Conservation (phyloP, 2,888 invertebrate genomes). For the Neoascia interrupta region DNA sequence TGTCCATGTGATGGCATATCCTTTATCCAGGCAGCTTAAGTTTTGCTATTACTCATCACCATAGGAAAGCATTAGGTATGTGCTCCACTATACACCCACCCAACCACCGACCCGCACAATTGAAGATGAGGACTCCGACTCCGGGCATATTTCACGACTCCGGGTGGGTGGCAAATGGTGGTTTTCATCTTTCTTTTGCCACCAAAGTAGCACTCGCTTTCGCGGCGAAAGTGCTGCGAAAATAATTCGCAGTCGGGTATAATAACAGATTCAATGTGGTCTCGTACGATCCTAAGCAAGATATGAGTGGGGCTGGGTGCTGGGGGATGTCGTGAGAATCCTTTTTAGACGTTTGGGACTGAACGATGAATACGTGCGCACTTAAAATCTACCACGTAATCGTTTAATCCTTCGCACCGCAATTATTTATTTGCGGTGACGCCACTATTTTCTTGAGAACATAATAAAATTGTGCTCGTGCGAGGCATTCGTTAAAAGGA, state of each 20-base stretch:
- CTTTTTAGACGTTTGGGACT: slow-evolving; percentile 35
- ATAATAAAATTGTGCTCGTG: background rate
- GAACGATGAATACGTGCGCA: slow-evolving; percentile 56
- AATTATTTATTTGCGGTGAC: slow-evolving; percentile 51
- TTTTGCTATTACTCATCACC: slow-evolving; percentile 60
- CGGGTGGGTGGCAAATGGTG: background rate
- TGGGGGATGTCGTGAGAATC: slow-evolving; percentile 36
- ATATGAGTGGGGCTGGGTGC: slow-evolving; percentile 24
- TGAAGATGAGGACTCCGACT: no score
- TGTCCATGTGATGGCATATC: slow-evolving; percentile 34
- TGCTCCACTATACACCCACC: background rate
- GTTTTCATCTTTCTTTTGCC: slow-evolving; percentile 1
- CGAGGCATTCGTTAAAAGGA: slow-evolving; percentile 38
- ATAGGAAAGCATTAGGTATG: slow-evolving; percentile 29
- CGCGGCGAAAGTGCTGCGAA: slow-evolving; percentile 40
- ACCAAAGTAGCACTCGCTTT: slow-evolving; percentile 24
- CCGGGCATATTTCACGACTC: slow-evolving; percentile 3
- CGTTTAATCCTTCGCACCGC: slow-evolving; percentile 59
- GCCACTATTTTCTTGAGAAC: slow-evolving; percentile 7
- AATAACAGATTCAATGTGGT: slow-evolving; percentile 50
- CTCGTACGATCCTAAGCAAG: slow-evolving; percentile 45
- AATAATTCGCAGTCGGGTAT: slow-evolving; percentile 39
- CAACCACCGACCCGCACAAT: slow-evolving; percentile 5
- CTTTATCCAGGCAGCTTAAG: slow-evolving; percentile 59
- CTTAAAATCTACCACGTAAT: slow-evolving; percentile 49